Base-by-base conservation (phyloP, 1,140 invertebrate genomes). In the Thaumatotibia leucotreta region DNA sequence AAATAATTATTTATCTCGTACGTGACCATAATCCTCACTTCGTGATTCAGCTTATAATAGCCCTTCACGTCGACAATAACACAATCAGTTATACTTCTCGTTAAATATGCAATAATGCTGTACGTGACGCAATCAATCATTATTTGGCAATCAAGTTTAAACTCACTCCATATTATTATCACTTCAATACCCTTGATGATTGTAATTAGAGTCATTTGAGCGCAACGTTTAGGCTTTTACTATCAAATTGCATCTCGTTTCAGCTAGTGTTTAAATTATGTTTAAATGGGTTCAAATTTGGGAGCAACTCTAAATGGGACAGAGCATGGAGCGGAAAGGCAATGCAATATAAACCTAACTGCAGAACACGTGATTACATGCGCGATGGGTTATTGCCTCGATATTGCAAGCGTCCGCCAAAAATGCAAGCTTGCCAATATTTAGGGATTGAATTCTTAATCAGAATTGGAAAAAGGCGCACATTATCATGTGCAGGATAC, bases 251-350 rank as follows among this genome's bases (percentile, higher is more conserved):
- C 52, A 27, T 27, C 52, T n/a, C 23, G 23, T 58, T 58, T 58
- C 52, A 31, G 27, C 14, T 2, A 58, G 24, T 31, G 52, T 58
- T 58, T 58, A 58, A 58, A 58, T 58, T 58, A 58, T 58, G 24
- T 58, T 58, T 29, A 58, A 58, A 58, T 29, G 52, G 23, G 52
- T 58, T 54, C 10, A 58, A 58, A 58, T 58, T 58, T 58, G 52
- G 52, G 52, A 29, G 52, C 14, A 27, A 27, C 23, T 58, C 39
- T 58, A 58, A 58, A 58, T 58, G 52, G 52, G 52, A 27, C n/a
- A 31, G 24, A n/a, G 52, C 6, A 4, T n/a, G 6, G 24, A 27
- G 52, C 24, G 24, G 52, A 58, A 31, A 58, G 14, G 23, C 23
- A 58, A 27, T 29, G 52, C n/a, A 27, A 27, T 58, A 27, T 58